Evolutionary conservation across 2,797 vertebrate genomes (phyloP), one percentile per base, ranked within the genome.

Genomic region (Xenops minutus): DNA sequence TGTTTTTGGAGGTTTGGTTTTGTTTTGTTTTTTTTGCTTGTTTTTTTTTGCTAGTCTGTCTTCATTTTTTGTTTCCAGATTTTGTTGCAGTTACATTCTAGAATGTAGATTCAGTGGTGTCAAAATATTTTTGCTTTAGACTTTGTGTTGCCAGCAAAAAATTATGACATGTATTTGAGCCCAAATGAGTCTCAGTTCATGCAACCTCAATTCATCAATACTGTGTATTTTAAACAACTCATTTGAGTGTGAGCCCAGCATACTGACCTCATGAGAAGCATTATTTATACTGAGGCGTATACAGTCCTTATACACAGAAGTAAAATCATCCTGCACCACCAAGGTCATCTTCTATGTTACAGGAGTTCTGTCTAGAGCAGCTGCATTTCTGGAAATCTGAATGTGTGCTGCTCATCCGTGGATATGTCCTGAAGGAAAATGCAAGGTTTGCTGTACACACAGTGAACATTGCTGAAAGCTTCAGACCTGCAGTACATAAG

Each of bases 231-330:
- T 67, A 91, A 94, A 74, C 87, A 89, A 63, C 63, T 90, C 54
- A 58, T 69, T 79, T 93, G 96, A 96, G 86, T 71, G 27, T 37
- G 44, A 86, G 76, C 87, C 91, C 85, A 89, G 66, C 63, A 80
- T 69, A 52, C 89, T 92, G 76, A 84, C 88, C 92, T 95, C 92
- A 95, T 96, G 92, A 88, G 93, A 56, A 84, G 30, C 59, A 92
- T n/a, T 88, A 49, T 92, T 95, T 86, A 78, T 73, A 55, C 66
- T 68, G 51, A 88, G 73, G 85, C 90, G 95, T 83, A 88, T 68
- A 69, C 52, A 95, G 89, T 94, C 63, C 91, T 93, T 69, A 55
- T 64, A 59, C 66, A 62, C 63, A 88, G 76, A 72, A 77, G 83
- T 92, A 89, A 95, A 80, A 86, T 41, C 34, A 46, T 88, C 58